These are phyloP conservation scores for Chydorus sphaericus DNA, from an alignment of 2,888 invertebrate genomes.

Conservation along the genomic window DNA sequence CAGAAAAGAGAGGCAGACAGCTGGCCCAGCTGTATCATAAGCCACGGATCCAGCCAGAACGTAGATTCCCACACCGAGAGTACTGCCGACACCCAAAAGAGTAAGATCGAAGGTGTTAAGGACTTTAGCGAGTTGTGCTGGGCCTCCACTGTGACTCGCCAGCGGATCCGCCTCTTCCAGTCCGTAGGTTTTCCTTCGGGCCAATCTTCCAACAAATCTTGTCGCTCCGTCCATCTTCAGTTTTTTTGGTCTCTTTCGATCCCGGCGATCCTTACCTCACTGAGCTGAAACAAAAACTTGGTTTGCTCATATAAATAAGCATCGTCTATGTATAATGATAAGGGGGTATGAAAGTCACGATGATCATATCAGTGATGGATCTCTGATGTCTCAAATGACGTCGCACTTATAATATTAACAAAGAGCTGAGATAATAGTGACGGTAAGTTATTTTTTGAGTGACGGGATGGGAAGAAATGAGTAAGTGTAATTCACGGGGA, in stretches of 20 bases:
- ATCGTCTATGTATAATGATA: too few relatives aligned
- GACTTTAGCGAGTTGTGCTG: slow-evolving; percentile 46
- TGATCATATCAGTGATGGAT: too few relatives aligned
- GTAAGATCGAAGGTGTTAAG: slow-evolving; percentile 71
- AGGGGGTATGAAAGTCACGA: too few relatives aligned
- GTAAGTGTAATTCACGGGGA: too few relatives aligned
- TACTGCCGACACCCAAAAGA: slow-evolving; percentile 71
- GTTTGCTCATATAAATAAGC: too few relatives aligned
- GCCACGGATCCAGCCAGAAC: slow-evolving; percentile 84
- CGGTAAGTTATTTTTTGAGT: too few relatives aligned
- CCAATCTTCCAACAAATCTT: not conserved
- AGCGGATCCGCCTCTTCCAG: slow-evolving; percentile 6
- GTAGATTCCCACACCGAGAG: slow-evolving; percentile 86
- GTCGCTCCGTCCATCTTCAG: not conserved
- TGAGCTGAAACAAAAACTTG: too few relatives aligned
- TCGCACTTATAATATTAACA: too few relatives aligned
- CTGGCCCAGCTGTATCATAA: slow-evolving; percentile 73
- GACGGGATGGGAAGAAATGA: too few relatives aligned
- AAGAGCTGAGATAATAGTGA: too few relatives aligned
- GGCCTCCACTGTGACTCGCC: not conserved
- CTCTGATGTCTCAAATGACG: too few relatives aligned
- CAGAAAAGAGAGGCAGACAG: slow-evolving; percentile 76
- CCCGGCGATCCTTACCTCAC: too few relatives aligned
- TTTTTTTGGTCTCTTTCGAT: not conserved
- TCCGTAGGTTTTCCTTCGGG: slow-evolving; percentile 14